A percentile compares a stretch with the other conserved stretches of the same genome.
Evolutionary conservation across 1,140 invertebrate species (phyloP).

Genomic region (Agrypnia vestita): DNA sequence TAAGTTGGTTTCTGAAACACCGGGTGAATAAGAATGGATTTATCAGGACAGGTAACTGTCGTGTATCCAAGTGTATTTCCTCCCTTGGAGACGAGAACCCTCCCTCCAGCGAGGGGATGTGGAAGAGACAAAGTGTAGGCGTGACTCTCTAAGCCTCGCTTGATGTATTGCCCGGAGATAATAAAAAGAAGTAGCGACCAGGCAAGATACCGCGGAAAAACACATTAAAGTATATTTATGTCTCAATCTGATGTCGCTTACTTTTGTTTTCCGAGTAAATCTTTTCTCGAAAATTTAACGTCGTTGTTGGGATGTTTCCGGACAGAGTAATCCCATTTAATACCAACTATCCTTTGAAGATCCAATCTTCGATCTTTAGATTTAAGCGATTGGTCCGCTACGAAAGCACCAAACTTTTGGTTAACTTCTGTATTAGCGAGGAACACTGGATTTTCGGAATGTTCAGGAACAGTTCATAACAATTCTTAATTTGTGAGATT

Average conservation of each 20-base stretch:
- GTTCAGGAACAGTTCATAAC: too few relatives aligned
- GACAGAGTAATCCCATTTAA: conserved; percentile 34
- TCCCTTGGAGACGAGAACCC: conserved; percentile 22
- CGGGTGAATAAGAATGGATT: conserved; percentile 11
- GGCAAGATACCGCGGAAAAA: conserved; percentile 22
- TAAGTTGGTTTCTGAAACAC: not conserved
- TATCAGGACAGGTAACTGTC: conserved; percentile 24
- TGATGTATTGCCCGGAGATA: conserved; percentile 39
- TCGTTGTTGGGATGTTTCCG: conserved; percentile 24
- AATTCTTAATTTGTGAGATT: too few relatives aligned
- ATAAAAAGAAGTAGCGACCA: conserved; percentile 22
- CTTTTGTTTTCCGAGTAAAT: conserved; percentile 40
- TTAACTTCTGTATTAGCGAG: too few relatives aligned
- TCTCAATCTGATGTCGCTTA: conserved; percentile 24
- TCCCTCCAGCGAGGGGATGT: conserved; percentile 18
- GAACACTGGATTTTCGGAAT: too few relatives aligned
- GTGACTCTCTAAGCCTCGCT: conserved; percentile 28
- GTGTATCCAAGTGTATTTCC: conserved; percentile 27
- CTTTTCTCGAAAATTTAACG: conserved; percentile 7
- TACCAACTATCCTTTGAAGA: conserved; percentile 34
- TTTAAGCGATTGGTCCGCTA: not conserved
- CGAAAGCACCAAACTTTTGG: too few relatives aligned
- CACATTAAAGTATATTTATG: conserved; percentile 45
- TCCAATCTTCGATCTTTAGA: conserved; percentile 10
- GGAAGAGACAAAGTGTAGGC: conserved; percentile 35